Base-by-base conservation (phyloP, 2,113 vertebrate genomes). In the Phasianus colchicus region DNA sequence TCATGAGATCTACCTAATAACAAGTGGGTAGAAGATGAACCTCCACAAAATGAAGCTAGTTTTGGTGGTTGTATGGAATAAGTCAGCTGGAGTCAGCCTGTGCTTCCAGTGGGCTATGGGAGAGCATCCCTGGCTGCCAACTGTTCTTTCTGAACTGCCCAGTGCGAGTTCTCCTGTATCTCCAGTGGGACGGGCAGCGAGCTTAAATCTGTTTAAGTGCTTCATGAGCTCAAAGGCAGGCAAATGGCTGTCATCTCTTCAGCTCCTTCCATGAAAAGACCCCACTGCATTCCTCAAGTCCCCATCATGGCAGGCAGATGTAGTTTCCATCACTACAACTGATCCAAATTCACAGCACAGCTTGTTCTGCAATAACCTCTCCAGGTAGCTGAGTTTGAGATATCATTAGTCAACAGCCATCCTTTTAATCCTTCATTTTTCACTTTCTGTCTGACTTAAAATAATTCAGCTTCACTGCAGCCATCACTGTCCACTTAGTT, bases 341-440 rank as follows among this genome's bases (percentile, higher is more conserved):
- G n/a, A 10, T 50, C 81, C 58, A 40, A 78, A 54, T 13, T 71
- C 0, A 0, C 6, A 36, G 5, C 42, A 50, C 20, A 30, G 14
- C 47, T 78, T 38, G 34, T 45, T 43, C 45, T 82, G 65, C 9
- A 3, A 18, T 10, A 67, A 29, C 66, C 3, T 1, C 24, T 74
- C 74, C 61, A 89, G 30, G 30, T 74, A 89, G 55, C 82, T 32
- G 54, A 92, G 13, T 27, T 45, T 1, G 4, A 82, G 57, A 75
- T 30, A 27, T 9, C 34, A 55, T 60, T 9, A 42, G 24, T 30
- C 61, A 82, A 75, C 11, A 55, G 64, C 11, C n/a, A 67, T 21
- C 50, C 38, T 57, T 36, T 60, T 40, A 47, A 42, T 47, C 57
- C 70, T n/a, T 9, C 11, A 24, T 69, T 72, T 87, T 64, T 40